phyloP scores from a whole-genome alignment of 2,797 vertebrate species.

The Agapornis canus region DNA sequence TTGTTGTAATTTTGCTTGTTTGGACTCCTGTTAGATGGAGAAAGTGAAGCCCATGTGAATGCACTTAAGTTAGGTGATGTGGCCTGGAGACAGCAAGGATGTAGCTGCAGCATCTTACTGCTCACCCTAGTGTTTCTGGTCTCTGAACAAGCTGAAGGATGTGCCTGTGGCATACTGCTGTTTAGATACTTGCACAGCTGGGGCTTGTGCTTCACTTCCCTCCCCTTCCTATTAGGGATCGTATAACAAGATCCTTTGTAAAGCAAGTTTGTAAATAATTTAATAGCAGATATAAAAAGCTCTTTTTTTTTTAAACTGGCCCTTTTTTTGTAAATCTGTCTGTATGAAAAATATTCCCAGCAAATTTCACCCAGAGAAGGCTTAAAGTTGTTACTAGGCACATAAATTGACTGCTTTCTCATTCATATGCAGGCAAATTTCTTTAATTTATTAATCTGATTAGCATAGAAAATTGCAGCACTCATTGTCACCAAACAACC shows the following conservation, averaged over 20 bases:
- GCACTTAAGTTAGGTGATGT: not conserved
- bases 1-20: not conserved
- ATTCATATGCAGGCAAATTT: slow-evolving; percentile 65
- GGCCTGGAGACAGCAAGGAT: fast-evolving
- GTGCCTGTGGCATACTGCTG: not conserved
- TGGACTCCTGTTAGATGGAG: not conserved
- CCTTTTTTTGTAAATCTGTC: slow-evolving; percentile 40
- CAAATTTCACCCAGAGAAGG: slow-evolving; percentile 27
- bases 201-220: not conserved
- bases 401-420: slow-evolving; percentile 60
- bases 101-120: not conserved
- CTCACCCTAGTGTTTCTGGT: not conserved
- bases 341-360: slow-evolving; percentile 41
- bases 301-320: not conserved
- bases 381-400: slow-evolving; percentile 54
- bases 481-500: not conserved
- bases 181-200: not conserved
- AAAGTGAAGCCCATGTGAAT: not conserved
- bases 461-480: slow-evolving; percentile 62
- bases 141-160: not conserved
- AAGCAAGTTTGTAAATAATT: slow-evolving; percentile 57
- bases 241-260: slow-evolving; percentile 25
- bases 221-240: not conserved
- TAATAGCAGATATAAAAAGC: slow-evolving; percentile 34
- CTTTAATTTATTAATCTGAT: slow-evolving; percentile 70